Evolutionary conservation across 2,888 invertebrate species (phyloP).

Genomic region (Rosalia funebris): DNA sequence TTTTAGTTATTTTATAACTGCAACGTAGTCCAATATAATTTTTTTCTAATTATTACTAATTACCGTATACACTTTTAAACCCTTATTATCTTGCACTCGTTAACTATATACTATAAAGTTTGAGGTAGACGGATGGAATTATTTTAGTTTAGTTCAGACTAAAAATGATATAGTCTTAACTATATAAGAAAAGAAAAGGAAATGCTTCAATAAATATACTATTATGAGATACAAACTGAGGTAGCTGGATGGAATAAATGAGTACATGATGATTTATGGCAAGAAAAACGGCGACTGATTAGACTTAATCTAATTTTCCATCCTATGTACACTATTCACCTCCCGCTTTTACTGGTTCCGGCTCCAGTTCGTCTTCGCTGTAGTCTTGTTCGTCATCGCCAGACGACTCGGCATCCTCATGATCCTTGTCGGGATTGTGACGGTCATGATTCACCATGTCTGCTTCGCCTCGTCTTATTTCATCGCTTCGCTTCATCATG

Average conservation of each 20-base stretch:
- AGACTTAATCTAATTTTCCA: constrained; percentile 43
- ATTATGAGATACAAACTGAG: constrained; percentile 66
- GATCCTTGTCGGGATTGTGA: constrained; percentile 52
- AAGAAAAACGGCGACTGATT: constrained; percentile 51
- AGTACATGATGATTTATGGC: constrained; percentile 49
- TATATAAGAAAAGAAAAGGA: constrained; percentile 33
- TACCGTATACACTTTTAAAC: constrained; percentile 64
- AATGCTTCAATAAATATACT: constrained; percentile 49
- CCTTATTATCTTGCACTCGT: constrained; percentile 63
- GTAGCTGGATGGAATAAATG: constrained; percentile 76
- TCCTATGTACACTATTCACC: constrained; percentile 54
- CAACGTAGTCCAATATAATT: constrained; percentile 56
- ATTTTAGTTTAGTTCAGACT: constrained; percentile 31
- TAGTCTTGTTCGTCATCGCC: constrained; percentile 69
- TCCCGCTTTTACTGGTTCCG: constrained; percentile 64
- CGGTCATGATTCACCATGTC: constrained; percentile 69
- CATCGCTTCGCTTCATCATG: constrained; percentile 66
- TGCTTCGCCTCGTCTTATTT: constrained; percentile 65
- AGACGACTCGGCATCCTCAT: constrained; percentile 67
- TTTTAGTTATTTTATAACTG: constrained; percentile 57
- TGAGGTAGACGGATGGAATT: constrained; percentile 66
- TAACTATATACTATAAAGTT: constrained; percentile 50
- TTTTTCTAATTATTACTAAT: constrained; percentile 44
- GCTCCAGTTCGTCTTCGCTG: constrained; percentile 65
- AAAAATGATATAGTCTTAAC: constrained; percentile 23